Evolutionary conservation across 2,888 invertebrate species (phyloP).

Genomic region (Osedax frankpressi): DNA sequence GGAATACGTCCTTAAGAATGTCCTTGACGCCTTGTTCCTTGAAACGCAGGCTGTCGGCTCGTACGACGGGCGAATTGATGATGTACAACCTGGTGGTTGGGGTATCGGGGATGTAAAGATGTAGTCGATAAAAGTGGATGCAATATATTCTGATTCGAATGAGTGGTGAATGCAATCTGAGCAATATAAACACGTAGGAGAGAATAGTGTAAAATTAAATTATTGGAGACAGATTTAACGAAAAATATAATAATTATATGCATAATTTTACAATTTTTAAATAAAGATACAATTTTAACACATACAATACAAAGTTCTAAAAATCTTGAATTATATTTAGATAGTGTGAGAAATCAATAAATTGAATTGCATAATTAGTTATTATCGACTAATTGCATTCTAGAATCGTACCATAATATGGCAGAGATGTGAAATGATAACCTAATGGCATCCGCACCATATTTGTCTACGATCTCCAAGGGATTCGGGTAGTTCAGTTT

Average conservation of each 20-base stretch:
- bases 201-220: too few relatives aligned
- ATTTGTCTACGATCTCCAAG: slow-evolving; percentile 67
- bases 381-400: too few relatives aligned
- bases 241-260: too few relatives aligned
- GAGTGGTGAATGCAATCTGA: too few relatives aligned
- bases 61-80: slow-evolving; percentile 92
- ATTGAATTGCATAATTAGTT: not conserved
- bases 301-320: too few relatives aligned
- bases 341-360: not conserved
- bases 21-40: slow-evolving; percentile 94
- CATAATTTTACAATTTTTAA: too few relatives aligned
- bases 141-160: too few relatives aligned
- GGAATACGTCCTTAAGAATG: slow-evolving; percentile 86
- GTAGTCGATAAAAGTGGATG: not conserved
- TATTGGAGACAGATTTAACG: too few relatives aligned
- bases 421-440: slow-evolving; percentile 29
- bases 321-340: not conserved
- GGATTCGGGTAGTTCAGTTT: slow-evolving; percentile 99
- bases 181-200: too few relatives aligned
- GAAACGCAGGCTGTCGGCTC: slow-evolving; percentile 87
- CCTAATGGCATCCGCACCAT: slow-evolving; percentile 89
- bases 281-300: too few relatives aligned
- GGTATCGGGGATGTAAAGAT: not conserved
- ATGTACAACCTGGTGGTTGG: slow-evolving; percentile 59
- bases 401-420: too few relatives aligned